Conservation (phyloP, 2,888 invertebrate species). For the Junonia oenone region DNA sequence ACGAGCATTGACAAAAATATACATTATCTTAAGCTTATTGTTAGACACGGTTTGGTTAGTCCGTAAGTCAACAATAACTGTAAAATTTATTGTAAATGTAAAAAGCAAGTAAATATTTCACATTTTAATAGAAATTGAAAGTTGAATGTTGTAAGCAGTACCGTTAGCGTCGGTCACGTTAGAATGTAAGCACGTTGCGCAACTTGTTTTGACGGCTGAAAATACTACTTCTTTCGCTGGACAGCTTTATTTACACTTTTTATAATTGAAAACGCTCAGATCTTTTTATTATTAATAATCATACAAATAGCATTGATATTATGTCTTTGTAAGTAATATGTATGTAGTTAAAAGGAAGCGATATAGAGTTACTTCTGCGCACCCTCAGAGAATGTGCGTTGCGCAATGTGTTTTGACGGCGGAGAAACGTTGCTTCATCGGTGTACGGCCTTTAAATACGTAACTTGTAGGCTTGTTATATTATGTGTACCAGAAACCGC, state of each 20-base stretch:
- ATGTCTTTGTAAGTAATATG: background rate
- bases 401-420: conserved; percentile 36
- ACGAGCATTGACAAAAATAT: background rate
- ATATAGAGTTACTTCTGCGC: conserved; percentile 32
- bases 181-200: conserved; percentile 2
- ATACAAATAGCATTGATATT: background rate
- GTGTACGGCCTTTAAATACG: conserved; percentile 35
- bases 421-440: conserved; percentile 39
- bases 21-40: background rate
- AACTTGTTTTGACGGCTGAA: conserved; percentile 10
- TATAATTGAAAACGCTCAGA: background rate
- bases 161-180: background rate
- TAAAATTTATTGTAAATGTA: background rate
- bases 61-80: no score
- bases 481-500: conserved; percentile 7
- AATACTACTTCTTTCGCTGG: background rate
- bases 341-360: conserved; percentile 39
- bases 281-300: background rate
- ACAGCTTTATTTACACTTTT: background rate
- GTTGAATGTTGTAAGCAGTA: background rate
- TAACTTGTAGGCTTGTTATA: conserved; percentile 1
- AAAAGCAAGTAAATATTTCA: background rate
- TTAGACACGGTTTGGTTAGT: no score
- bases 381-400: conserved; percentile 54
- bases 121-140: background rate